These are phyloP conservation scores for Cyaniris semiargus DNA, from an alignment of 2,888 invertebrate genomes.

Conservation along the genomic window DNA sequence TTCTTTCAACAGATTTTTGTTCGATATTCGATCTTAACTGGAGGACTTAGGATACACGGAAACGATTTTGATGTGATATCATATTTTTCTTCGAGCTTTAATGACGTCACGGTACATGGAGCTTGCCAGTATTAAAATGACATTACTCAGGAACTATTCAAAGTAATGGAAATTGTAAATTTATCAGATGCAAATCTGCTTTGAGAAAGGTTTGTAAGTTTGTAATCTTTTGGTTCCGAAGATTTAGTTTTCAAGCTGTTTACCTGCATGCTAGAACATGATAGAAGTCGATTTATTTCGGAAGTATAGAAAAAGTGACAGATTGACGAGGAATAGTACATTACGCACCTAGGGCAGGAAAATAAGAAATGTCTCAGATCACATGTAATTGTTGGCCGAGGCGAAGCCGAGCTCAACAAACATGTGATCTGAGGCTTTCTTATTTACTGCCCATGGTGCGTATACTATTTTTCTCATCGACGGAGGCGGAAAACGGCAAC, in stretches of 20 bases:
- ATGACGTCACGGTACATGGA: conserved; percentile 73
- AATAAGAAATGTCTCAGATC: no score
- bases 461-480: no score
- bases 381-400: no score
- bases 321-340: no score
- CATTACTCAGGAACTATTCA: conserved; percentile 57
- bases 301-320: no score
- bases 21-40: conserved; percentile 31
- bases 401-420: no score
- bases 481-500: no score
- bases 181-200: conserved; percentile 25
- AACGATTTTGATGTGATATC: conserved; percentile 3
- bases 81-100: conserved; percentile 51
- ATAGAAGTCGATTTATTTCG: no score
- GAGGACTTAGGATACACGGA: background rate
- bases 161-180: conserved; percentile 29
- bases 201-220: conserved; percentile 1
- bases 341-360: no score
- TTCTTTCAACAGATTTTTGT: conserved; percentile 34
- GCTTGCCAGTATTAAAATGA: conserved; percentile 71
- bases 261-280: background rate
- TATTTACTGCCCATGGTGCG: no score
- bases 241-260: background rate
- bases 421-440: no score
- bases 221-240: conserved; percentile 1